phyloP scores from a whole-genome alignment of 2,888 invertebrate genomes.

The Oligia strigilis region DNA sequence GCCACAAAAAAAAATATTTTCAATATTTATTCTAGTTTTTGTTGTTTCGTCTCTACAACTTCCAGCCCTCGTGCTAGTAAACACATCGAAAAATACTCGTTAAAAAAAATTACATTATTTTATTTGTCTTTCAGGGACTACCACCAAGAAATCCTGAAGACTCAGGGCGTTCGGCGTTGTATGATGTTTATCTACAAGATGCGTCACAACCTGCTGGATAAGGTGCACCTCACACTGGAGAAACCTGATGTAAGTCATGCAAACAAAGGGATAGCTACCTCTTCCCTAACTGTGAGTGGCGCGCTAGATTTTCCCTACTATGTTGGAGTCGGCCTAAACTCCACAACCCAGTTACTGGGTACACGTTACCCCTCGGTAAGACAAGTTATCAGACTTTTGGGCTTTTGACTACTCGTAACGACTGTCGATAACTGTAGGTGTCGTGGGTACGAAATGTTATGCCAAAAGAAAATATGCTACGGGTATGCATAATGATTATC shows the following conservation, averaged over 20 bases:
- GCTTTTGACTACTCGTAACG: no score
- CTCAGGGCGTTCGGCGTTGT: constrained; percentile 95
- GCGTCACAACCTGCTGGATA: constrained; percentile 92
- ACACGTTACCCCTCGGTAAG: no score
- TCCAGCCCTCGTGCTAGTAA: no score
- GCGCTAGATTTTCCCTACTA: no score
- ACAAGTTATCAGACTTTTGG: no score
- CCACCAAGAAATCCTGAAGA: constrained; percentile 96
- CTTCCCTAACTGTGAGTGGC: no score
- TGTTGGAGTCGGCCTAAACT: no score
- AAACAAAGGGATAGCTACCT: not conserved
- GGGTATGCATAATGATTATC: not conserved
- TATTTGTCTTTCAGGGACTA: constrained; percentile 91
- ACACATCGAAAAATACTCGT: not conserved
- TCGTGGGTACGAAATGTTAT: not conserved
- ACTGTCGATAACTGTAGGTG: no score
- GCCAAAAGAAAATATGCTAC: not conserved
- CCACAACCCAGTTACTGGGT: no score
- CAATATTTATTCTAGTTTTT: not conserved
- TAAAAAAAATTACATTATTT: no score
- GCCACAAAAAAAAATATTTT: not conserved
- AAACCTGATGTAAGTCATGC: constrained; percentile 81
- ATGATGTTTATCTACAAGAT: constrained; percentile 94
- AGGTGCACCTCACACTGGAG: constrained; percentile 93
- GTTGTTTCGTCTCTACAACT: no score